Evolutionary conservation across 2,113 vertebrate species (phyloP), one percentile per base, ranked within the genome.

Genomic region (Lampris incognitus): DNA sequence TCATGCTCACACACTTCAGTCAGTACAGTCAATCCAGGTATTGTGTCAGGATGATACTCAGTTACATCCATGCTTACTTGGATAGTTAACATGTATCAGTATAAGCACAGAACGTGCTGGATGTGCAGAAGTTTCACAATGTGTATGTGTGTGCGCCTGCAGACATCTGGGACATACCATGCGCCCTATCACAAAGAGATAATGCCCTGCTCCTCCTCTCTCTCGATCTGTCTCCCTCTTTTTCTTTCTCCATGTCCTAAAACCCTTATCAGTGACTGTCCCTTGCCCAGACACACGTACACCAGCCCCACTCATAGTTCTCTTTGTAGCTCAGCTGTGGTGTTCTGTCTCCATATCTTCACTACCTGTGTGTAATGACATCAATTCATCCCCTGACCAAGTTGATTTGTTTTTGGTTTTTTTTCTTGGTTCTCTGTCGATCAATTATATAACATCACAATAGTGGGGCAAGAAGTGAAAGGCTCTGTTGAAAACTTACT

Each of bases 191-290:
- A 49, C 13, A 1, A 2, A 3, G 39, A 57, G 50, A 76, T 61
- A 66, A 65, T 2, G 6, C 39, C 24, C 36, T 39, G 38, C 9
- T 40, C 3, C 9, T 58, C 39, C 50, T 39, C 9, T 61, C 46
- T 67, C 39, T 49, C 24, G 1, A 5, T 49, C 36, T 63, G 11
- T 0, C 42, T 55, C 66, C 40, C 57, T 54, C n/a, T 6, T 59
- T n/a, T 61, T 40, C 36, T 42, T 68, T 37, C 0, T 75, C 67
- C 60, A 24, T 39, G 10, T 44, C 4, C 13, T 11, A 7, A 44
- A 49, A n/a, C 58, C 51, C 57, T 69, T 82, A 74, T 85, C 66
- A 8, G 11, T 13, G 0, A 0, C 74, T 59, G 81, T 65, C 59
- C 62, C 62, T 64, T 39, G 1, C 11, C 49, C 39, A 56, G 10